Base-by-base conservation (phyloP, 2,888 invertebrate genomes). In the Branchellion lobata region DNA sequence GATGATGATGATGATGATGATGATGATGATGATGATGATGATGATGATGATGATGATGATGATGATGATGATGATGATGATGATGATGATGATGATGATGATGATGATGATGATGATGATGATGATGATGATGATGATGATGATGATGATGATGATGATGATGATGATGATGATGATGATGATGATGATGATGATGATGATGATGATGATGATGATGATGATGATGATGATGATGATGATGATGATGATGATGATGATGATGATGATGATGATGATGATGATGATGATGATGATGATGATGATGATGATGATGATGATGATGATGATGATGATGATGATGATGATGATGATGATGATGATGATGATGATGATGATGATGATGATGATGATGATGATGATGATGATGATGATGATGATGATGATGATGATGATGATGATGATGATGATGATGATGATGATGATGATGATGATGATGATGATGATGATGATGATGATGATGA, bases 181-280 rank as follows among this genome's bases (percentile, higher is more conserved):
- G 53, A 51, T 51, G 53, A 51, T 51, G 53, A 51, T 51, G 53
- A 51, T 51, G 53, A 51, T 51, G 53, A 51, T n/a, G 53, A 51
- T n/a, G 53, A 51, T 51, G 53, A 51, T n/a, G 53, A 51, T 51
- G 53, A 51, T n/a, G 53, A 51, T 51, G 53, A 51, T n/a, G 53
- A 51, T 51, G 53, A 51, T n/a, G 53, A 51, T 51, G 53, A 51
- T n/a, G 53, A 51, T 51, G 53, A 51, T n/a, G 53, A 51, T 51
- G 53, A 51, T n/a, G 53, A 51, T 51, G 53, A 51, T n/a, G 53
- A 51, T 51, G 53, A 51, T n/a, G 53, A 51, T 51, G 53, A 51
- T n/a, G 53, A 51, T 51, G 53, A 51, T n/a, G 53, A 51, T 51
- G 53, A 51, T n/a, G 53, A 51, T 51, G 53, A 51, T n/a, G 53